Evolutionary conservation across 2,888 invertebrate genomes (phyloP), one percentile per base, ranked within the genome.

Genomic region (Calliphora vomitoria): DNA sequence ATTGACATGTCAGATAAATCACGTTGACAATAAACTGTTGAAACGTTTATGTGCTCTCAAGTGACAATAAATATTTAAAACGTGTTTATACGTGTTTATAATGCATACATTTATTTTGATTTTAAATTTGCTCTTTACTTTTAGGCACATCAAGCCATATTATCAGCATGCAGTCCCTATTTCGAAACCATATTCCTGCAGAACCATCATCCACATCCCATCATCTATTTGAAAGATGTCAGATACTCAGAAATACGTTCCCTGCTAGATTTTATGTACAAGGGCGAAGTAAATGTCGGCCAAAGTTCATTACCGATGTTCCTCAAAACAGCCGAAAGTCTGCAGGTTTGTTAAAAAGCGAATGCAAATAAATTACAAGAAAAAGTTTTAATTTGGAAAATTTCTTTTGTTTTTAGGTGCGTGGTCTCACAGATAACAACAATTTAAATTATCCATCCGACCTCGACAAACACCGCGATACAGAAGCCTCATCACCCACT

Each of bases 151-250:
- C 98, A 98, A 95, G 97, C 97, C 90, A 97, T 98, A 94, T 95
- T 98, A 91, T 98, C 98, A 88, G 98, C 98, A 91, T 98, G 98
- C 95, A 98, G 98, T 95, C 98, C 98, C 89, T 98, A 98, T 95
- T 98, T 98, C 94, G 98, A 98, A 95, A 97, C 95, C 94, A 96
- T 98, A 95, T 97, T 98, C 94, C 95, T 97, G 92, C 97, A 97
- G 94, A 98, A 97, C 94, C 95, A 95, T 91, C 97, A 98, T 95
- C 97, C 97, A 92, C 98, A 98, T 95, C 98, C 97, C 87, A 98
- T 98, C 93, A 97, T 98, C 94, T 97, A 97, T 94, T 96, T 98
- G 93, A 97, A 97, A 96, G 98, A 98, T 96, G 97, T 98, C 93
- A 96, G 97, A 95, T 96, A 96, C 93, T 96, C 96, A 93, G 97